Conservation (phyloP, 2,797 vertebrate species). For the Heterohyrax brucei region DNA sequence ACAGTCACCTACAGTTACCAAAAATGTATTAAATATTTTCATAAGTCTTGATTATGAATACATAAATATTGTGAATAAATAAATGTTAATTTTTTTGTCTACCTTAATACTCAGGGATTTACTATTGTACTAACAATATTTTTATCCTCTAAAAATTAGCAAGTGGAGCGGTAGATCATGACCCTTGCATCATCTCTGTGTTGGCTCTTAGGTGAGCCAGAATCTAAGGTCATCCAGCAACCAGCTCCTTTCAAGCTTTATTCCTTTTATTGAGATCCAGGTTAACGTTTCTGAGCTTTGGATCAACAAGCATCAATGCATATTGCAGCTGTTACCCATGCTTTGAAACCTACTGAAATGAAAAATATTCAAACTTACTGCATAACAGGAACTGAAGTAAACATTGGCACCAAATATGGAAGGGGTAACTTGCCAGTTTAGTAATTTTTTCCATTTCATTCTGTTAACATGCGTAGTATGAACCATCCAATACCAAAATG, state of each 20-base stretch:
- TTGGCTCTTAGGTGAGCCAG: neutral
- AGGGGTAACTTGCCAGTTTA: slow-evolving; percentile 67
- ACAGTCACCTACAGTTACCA: neutral
- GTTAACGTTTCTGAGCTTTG: slow-evolving; percentile 81
- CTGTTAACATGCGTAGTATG: slow-evolving; percentile 52
- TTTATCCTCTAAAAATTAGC: neutral
- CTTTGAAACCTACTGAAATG: slow-evolving; percentile 81
- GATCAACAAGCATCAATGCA: slow-evolving; percentile 83
- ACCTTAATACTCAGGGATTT: neutral
- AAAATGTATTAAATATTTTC: neutral
- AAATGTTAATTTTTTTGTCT: neutral
- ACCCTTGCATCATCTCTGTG: slow-evolving; percentile 1
- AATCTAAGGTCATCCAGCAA: slow-evolving; percentile 69
- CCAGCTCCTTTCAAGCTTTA: slow-evolving; percentile 59
- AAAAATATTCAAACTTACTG: slow-evolving; percentile 54
- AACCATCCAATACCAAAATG: slow-evolving; percentile 69
- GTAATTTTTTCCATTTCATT: slow-evolving; percentile 78
- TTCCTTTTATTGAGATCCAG: slow-evolving; percentile 76
- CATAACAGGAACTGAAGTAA: slow-evolving; percentile 74
- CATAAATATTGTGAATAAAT: neutral
- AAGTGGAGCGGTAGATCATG: neutral
- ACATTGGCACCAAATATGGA: slow-evolving; percentile 71
- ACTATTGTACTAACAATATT: neutral
- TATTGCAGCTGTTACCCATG: slow-evolving; percentile 83
- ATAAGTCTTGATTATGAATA: neutral